Conservation (phyloP, 2,113 vertebrate genomes). For the Peromyscus californicus region DNA sequence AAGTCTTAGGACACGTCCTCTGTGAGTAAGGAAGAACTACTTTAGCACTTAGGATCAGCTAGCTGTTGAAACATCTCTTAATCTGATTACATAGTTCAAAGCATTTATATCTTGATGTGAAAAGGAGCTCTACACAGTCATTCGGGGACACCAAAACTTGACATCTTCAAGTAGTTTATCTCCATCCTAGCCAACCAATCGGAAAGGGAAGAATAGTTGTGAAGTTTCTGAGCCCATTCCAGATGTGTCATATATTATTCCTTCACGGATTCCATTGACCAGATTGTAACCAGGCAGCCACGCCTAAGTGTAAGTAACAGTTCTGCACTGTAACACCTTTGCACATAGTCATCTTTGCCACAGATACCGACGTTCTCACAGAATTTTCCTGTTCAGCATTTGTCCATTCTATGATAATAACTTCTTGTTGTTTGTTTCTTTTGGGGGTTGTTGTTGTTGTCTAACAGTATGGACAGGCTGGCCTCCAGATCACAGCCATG, state of each 20-base stretch:
- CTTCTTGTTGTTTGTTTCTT: background rate
- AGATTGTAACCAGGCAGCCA: background rate
- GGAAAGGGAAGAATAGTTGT: background rate
- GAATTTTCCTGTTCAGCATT: conserved; percentile 25
- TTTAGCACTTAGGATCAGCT: background rate
- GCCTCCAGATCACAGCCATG: background rate
- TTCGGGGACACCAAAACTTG: background rate
- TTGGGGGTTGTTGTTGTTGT: background rate
- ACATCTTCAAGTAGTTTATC: background rate
- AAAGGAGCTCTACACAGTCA: background rate
- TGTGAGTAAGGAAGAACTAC: background rate
- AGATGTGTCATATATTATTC: background rate
- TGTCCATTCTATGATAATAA: conserved; percentile 34
- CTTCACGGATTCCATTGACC: background rate
- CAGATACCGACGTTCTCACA: background rate
- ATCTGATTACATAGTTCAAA: background rate
- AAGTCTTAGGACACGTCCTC: background rate
- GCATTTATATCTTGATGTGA: background rate
- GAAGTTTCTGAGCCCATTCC: background rate
- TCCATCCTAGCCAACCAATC: background rate
- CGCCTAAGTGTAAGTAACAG: background rate
- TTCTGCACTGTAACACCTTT: background rate
- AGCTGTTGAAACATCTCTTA: conserved; percentile 31
- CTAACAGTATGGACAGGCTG: background rate
- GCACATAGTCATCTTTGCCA: conserved; percentile 32